phyloP scores from a whole-genome alignment of 2,797 vertebrate species.

The Scomberomorus guttatus region DNA sequence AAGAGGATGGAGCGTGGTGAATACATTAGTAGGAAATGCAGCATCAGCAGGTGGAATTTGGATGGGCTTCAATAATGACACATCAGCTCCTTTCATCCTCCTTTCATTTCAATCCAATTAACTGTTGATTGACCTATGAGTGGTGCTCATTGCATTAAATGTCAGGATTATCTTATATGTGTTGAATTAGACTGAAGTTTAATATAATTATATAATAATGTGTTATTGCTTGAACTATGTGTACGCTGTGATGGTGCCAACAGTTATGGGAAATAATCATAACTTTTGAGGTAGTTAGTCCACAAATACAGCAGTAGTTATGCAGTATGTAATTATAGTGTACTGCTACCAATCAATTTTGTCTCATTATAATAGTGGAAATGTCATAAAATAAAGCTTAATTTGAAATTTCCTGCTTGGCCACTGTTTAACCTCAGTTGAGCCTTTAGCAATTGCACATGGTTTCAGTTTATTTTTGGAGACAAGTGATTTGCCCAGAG shows the following conservation, averaged over 20 bases:
- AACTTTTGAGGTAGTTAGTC: not conserved
- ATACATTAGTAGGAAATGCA: slow-evolving; percentile 23
- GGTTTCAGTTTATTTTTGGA: slow-evolving; percentile 56
- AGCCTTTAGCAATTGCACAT: slow-evolving; percentile 15
- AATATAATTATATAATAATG: not conserved
- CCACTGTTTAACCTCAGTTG: slow-evolving; percentile 36
- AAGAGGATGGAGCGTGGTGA: not conserved
- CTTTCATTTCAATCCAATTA: slow-evolving; percentile 2
- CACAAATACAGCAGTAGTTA: too few species aligned
- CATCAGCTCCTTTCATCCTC: slow-evolving; percentile 10
- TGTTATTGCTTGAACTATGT: not conserved
- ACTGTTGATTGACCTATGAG: slow-evolving; percentile 25
- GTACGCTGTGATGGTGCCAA: not conserved
- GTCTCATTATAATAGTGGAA: not conserved
- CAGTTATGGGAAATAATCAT: not conserved
- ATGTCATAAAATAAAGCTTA: not conserved
- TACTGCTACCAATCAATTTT: slow-evolving; percentile 16
- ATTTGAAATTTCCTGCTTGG: slow-evolving; percentile 30
- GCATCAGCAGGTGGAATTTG: slow-evolving; percentile 18
- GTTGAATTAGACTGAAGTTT: not conserved
- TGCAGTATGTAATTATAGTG: slow-evolving; percentile 5
- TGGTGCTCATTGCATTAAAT: not conserved
- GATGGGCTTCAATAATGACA: slow-evolving; percentile 21
- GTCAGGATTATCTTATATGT: not conserved
- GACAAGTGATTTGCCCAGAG: slow-evolving; percentile 56